Conservation (phyloP, 1,140 invertebrate species). For the Micrasema longulum region DNA sequence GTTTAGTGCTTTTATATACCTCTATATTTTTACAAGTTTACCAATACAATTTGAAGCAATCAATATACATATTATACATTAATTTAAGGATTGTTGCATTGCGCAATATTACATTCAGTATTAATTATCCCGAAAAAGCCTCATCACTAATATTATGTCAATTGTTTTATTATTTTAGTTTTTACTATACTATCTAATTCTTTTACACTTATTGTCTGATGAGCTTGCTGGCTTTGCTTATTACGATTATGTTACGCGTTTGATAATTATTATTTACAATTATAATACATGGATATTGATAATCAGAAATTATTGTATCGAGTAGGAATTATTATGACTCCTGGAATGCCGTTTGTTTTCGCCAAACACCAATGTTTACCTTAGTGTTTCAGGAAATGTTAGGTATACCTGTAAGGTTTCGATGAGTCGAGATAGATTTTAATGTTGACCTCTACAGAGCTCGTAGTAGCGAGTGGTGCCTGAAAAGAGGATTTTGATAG, state of each 20-base stretch:
- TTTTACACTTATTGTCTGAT: neutral
- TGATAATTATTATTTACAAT: slow-evolving; percentile 23
- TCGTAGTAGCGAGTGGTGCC: slow-evolving; percentile 21
- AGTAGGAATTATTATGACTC: slow-evolving; percentile 15
- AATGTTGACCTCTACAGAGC: slow-evolving; percentile 4
- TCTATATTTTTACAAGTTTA: slow-evolving; percentile 29
- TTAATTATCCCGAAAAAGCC: slow-evolving; percentile 22
- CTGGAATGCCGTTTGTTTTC: slow-evolving; percentile 11
- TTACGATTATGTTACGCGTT: slow-evolving; percentile 31
- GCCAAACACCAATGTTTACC: slow-evolving; percentile 16
- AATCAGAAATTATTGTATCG: slow-evolving; percentile 5
- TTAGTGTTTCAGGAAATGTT: neutral
- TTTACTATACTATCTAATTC: slow-evolving; percentile 3
- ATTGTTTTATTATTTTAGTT: neutral
- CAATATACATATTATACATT: slow-evolving; percentile 11
- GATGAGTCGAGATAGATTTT: neutral
- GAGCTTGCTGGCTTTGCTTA: slow-evolving; percentile 27
- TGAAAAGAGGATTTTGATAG: slow-evolving; percentile 18
- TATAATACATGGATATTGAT: slow-evolving; percentile 11
- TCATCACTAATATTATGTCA: slow-evolving; percentile 8
- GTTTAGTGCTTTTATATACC: slow-evolving; percentile 38
- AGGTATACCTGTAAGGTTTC: slow-evolving; percentile 1
- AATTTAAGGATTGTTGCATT: slow-evolving; percentile 25
- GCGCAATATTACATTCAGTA: slow-evolving; percentile 36
- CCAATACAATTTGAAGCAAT: slow-evolving; percentile 30